phyloP scores from a whole-genome alignment of 2,797 vertebrate genomes.

The Hapalemur alaotrensis region DNA sequence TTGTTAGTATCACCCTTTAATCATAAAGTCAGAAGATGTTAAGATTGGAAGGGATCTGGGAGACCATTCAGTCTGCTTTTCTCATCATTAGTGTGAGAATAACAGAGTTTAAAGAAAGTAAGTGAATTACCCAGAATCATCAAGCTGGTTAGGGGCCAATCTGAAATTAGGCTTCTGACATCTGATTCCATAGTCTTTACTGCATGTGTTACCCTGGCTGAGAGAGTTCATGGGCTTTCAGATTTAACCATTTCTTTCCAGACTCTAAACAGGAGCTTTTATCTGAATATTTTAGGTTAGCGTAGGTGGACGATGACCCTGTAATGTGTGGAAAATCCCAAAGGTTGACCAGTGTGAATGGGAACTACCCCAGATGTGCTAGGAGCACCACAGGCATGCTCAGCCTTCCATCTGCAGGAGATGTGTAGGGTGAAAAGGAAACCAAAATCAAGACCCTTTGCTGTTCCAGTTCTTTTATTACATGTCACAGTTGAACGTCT shows the following conservation, averaged over 20 bases:
- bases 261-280: background rate
- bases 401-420: constrained; percentile 14
- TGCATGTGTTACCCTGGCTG: background rate
- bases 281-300: background rate
- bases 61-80: background rate
- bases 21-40: constrained; percentile 19
- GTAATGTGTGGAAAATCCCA: constrained; percentile 22
- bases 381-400: background rate
- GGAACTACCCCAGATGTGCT: constrained; percentile 24
- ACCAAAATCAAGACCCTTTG: constrained; percentile 59
- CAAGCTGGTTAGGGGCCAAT: background rate
- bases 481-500: constrained; percentile 64
- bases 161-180: constrained; percentile 21
- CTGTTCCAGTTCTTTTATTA: constrained; percentile 53
- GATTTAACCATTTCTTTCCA: background rate
- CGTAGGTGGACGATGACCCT: background rate
- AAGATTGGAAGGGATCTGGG: background rate
- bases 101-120: background rate
- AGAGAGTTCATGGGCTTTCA: background rate
- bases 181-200: background rate
- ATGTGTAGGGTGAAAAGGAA: constrained; percentile 36
- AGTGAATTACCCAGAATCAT: constrained; percentile 8
- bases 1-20: background rate
- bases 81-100: background rate
- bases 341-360: constrained; percentile 8